Conservation (phyloP, 2,113 vertebrate species). For the Hydrochoerus hydrochaeris region DNA sequence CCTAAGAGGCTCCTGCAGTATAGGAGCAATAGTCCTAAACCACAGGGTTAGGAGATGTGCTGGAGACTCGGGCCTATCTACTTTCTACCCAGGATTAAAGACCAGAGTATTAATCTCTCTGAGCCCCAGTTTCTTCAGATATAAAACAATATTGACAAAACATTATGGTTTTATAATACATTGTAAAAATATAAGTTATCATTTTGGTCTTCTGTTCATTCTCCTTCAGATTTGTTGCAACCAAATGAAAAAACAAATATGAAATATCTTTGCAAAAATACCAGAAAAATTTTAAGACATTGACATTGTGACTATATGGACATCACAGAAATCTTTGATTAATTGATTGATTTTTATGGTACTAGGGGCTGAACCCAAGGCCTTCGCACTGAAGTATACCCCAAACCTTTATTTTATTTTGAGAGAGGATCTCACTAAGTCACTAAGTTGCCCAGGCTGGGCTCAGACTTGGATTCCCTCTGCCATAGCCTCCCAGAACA, state of each 20-base stretch:
- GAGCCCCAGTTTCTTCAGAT: neutral
- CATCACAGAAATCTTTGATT: neutral
- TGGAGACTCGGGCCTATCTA: neutral
- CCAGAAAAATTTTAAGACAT: neutral
- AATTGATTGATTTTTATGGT: neutral
- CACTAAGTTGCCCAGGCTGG: neutral
- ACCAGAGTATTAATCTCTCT: neutral
- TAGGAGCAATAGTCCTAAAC: neutral
- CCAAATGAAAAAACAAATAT: conserved; percentile 24
- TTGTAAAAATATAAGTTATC: neutral
- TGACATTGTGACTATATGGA: neutral
- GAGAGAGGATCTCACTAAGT: neutral
- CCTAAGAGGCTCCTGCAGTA: neutral
- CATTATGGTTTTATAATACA: neutral
- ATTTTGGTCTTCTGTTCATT: neutral
- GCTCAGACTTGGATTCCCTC: neutral
- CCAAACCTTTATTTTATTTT: neutral
- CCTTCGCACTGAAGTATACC: neutral
- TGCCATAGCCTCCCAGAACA: neutral
- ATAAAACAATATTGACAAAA: neutral
- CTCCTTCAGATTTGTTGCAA: neutral
- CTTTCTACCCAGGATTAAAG: neutral
- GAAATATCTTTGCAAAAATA: neutral
- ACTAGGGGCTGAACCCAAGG: neutral
- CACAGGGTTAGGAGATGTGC: neutral